Evolutionary conservation across 2,888 invertebrate species (phyloP).

Genomic region (Lymantria monacha): DNA sequence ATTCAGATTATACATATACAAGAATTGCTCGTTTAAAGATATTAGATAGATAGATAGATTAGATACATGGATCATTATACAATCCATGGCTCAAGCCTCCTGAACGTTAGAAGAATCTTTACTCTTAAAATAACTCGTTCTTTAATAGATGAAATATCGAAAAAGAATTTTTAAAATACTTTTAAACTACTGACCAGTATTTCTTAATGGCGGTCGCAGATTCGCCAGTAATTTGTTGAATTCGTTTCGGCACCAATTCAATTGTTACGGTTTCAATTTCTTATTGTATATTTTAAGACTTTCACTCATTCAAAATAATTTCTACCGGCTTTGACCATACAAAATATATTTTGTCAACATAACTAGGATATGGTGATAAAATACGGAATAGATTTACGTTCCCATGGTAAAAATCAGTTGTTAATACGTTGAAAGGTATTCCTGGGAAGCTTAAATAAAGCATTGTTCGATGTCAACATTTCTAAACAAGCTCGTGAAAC

Average conservation of each 20-base stretch:
- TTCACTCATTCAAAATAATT: slow-evolving; percentile 22
- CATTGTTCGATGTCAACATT: slow-evolving; percentile 51
- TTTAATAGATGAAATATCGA: slow-evolving; percentile 33
- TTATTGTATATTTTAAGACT: slow-evolving; percentile 22
- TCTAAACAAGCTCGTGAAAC: slow-evolving; percentile 53
- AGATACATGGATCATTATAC: too few relatives aligned
- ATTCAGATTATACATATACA: too few relatives aligned
- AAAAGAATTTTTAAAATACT: slow-evolving; percentile 2
- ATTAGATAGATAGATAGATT: too few relatives aligned
- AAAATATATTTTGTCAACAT: background rate
- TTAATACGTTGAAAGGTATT: slow-evolving; percentile 51
- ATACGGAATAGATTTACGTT: too few relatives aligned
- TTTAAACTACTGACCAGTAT: slow-evolving; percentile 34
- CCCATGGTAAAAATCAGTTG: background rate
- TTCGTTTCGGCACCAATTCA: slow-evolving; percentile 13
- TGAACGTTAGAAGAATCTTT: slow-evolving; percentile 57
- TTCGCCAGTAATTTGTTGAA: slow-evolving; percentile 22
- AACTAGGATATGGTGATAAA: too few relatives aligned
- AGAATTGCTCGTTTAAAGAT: too few relatives aligned
- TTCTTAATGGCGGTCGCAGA: slow-evolving; percentile 37
- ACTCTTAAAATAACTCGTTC: slow-evolving; percentile 59
- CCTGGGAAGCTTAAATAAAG: slow-evolving; percentile 63
- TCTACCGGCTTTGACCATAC: background rate
- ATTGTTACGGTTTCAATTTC: slow-evolving; percentile 31
- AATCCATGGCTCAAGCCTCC: slow-evolving; percentile 57